Evolutionary conservation across 2,113 vertebrate genomes (phyloP).

Genomic region (Sialia sialis): DNA sequence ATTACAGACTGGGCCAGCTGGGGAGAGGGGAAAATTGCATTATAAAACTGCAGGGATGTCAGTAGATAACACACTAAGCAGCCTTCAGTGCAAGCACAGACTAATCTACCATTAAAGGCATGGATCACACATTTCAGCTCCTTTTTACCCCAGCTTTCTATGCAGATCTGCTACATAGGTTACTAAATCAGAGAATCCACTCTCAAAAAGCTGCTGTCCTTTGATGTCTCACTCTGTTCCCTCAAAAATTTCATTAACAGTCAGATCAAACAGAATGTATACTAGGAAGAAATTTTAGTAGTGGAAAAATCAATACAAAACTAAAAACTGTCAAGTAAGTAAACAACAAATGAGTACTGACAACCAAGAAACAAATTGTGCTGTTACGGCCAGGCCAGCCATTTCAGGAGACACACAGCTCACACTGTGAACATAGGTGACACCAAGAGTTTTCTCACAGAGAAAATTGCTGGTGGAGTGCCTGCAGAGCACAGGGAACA

Average conservation of each 20-base stretch:
- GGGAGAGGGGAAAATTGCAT: background rate
- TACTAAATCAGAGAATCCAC: background rate
- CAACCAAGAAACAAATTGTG: background rate
- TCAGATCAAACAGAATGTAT: background rate
- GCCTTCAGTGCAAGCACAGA: background rate
- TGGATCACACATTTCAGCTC: background rate
- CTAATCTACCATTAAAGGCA: background rate
- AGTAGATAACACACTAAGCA: background rate
- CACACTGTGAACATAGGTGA: background rate
- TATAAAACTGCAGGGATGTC: background rate
- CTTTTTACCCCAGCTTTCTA: background rate
- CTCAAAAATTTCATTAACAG: background rate
- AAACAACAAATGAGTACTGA: background rate
- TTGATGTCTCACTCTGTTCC: background rate
- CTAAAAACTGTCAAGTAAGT: background rate
- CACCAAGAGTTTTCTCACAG: background rate
- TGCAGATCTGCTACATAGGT: background rate
- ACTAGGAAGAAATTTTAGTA: background rate
- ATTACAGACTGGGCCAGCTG: conserved; percentile 95
- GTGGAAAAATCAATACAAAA: background rate
- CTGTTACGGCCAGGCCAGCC: background rate
- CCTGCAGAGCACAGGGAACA: background rate
- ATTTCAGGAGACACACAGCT: background rate
- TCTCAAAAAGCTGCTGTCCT: background rate
- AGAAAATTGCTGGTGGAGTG: background rate